Evolutionary conservation across 2,888 invertebrate species (phyloP), one percentile per base, ranked within the genome.

Genomic region (Eupeodes luniger): DNA sequence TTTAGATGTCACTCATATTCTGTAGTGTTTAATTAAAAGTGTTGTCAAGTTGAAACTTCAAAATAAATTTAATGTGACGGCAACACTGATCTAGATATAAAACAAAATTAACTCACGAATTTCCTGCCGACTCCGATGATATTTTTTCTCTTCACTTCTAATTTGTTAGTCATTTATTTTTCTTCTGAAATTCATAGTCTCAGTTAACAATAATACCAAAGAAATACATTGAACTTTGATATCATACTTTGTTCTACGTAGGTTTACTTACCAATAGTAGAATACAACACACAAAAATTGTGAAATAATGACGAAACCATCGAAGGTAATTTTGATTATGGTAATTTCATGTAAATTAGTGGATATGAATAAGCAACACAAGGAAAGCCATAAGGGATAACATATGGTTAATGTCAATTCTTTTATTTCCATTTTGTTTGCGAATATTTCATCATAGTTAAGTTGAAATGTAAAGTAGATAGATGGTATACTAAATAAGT

Each of bases 181-280:
- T 59, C 59, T 40, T 47, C 59, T 27, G n/a, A 59, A 4, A 27
- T 57, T 12, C 5, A 57, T 3, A 36, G 40, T 16, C 27, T 40
- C 40, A 40, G 6, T 36, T 40, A 16, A 66, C 19, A 36, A 19
- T 6, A 0, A n/a, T 3, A 27, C 10, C 16, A 40, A 27, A 49
- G 1, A n/a, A 49, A 59, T 59, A 34, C 57, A 59, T 19, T 72
- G 72, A 72, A 72, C 72, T 59, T 72, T 72, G 72, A 27, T 47
- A 59, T 9, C n/a, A 72, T 34, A 67, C 3, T 27, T 10, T 12
- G n/a, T 1, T 0, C 11, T 47, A n/a, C 10, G 12, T 19, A 14
- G 2, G 1, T 9, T 40, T 40, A 5, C 40, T 55, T 55, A 7
- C 27, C 1, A 1, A 2, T 27, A 2, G 27, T 27, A 27, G 2